A percentile compares a stretch with the other conserved stretches of the same genome.
Evolutionary conservation across 23 tunicate genomes (phyloP).

Genomic region (Corella eumyota): DNA sequence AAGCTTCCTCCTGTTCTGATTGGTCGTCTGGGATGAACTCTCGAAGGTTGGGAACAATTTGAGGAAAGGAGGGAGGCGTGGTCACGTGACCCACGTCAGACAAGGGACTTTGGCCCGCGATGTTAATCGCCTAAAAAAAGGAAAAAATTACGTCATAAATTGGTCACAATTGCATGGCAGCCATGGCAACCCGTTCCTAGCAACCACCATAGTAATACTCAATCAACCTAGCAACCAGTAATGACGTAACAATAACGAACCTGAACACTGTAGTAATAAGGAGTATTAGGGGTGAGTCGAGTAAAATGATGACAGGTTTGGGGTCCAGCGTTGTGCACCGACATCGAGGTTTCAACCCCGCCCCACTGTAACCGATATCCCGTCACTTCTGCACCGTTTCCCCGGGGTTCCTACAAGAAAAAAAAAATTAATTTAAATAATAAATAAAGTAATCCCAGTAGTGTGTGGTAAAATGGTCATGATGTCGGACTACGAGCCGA

Average conservation of each 20-base stretch:
- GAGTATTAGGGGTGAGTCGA: slow-evolving; percentile 30
- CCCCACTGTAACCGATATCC: slow-evolving; percentile 47
- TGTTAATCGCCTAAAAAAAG: slow-evolving; percentile 45
- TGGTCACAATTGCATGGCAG: no score
- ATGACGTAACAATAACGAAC: slow-evolving; percentile 9
- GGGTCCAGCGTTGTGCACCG: slow-evolving; percentile 6
- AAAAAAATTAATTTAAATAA: neutral
- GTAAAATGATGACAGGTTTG: slow-evolving; percentile 12
- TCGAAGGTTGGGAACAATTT: slow-evolving; percentile 29
- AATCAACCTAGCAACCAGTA: no score
- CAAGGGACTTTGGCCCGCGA: slow-evolving; percentile 26
- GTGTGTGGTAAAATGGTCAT: neutral
- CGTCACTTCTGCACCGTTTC: slow-evolving; percentile 52
- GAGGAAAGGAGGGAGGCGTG: slow-evolving; percentile 55
- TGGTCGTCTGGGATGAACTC: neutral
- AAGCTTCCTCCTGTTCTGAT: slow-evolving; percentile 2
- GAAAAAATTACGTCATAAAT: neutral
- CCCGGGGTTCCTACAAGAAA: slow-evolving; percentile 26
- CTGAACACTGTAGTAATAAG: slow-evolving; percentile 40
- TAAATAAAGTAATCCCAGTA: neutral
- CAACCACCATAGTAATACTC: no score
- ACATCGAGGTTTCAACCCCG: slow-evolving; percentile 18
- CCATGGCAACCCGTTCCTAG: no score
- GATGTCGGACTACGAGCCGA: no score
- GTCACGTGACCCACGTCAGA: slow-evolving; percentile 47